phyloP scores from a whole-genome alignment of 2,113 vertebrate species.

The Lepisosteus osseus region DNA sequence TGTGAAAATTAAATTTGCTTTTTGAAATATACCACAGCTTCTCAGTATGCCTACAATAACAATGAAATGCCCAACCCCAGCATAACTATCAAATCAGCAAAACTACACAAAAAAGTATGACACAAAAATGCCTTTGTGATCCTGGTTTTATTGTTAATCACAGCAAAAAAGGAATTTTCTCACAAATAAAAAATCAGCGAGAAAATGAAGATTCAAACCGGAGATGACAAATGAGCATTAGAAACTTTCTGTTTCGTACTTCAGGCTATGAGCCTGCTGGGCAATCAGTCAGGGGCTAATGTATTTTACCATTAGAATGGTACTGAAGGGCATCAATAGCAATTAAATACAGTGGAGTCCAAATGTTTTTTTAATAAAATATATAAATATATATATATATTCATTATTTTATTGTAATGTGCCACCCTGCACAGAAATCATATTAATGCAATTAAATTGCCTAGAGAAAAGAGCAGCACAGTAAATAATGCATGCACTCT shows the following conservation, averaged over 20 bases:
- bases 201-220: not conserved
- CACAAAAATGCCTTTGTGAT: too few species aligned
- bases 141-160: too few species aligned
- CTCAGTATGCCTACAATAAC: too few species aligned
- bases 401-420: not conserved
- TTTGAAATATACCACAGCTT: too few species aligned
- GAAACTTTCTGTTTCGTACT: not conserved
- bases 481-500: not conserved
- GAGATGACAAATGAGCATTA: not conserved
- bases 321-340: not conserved
- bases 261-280: slow-evolving; percentile 2
- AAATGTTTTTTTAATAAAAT: not conserved
- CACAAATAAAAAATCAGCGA: too few species aligned
- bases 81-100: too few species aligned
- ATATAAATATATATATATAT: not conserved
- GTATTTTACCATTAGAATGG: not conserved
- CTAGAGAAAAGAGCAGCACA: slow-evolving; percentile 2
- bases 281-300: slow-evolving; percentile 4
- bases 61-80: too few species aligned
- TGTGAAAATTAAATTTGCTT: too few species aligned
- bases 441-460: slow-evolving; percentile 5
- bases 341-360: not conserved
- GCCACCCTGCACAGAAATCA: not conserved
- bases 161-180: too few species aligned
- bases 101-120: too few species aligned